A percentile compares a stretch with the other conserved stretches of the same genome.
These are phyloP conservation scores for Lampris incognitus DNA, from an alignment of 2,113 vertebrate genomes.

Conservation along the genomic window DNA sequence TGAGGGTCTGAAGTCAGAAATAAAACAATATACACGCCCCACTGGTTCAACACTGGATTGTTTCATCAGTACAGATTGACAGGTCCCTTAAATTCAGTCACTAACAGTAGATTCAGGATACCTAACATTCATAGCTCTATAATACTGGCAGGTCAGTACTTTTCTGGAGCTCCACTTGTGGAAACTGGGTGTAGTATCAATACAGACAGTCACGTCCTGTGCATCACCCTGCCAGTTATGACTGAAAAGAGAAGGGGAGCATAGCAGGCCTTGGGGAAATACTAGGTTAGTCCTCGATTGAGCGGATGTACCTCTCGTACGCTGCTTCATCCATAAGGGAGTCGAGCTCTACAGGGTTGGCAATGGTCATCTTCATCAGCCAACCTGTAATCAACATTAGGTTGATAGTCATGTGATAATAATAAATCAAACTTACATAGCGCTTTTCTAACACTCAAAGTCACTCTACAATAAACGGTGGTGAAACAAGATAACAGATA, in stretches of 20 bases:
- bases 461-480: no score
- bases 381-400: constrained; percentile 83
- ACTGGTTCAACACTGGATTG: constrained; percentile 1
- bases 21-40: neutral
- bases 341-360: constrained; percentile 91
- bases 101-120: constrained; percentile 51
- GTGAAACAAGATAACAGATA: no score
- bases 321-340: constrained; percentile 92
- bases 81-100: constrained; percentile 46
- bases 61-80: constrained; percentile 38
- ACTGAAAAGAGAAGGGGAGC: constrained; percentile 32
- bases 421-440: no score
- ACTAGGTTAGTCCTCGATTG: constrained; percentile 89
- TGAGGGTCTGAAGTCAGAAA: constrained; percentile 38
- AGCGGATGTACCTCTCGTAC: constrained; percentile 94
- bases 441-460: no score
- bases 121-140: constrained; percentile 63
- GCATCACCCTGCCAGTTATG: constrained; percentile 35
- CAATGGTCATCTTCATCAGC: constrained; percentile 97
- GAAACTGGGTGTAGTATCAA: constrained; percentile 42
- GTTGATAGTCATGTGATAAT: neutral
- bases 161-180: constrained; percentile 24
- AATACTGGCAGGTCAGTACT: constrained; percentile 45
- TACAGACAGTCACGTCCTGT: constrained; percentile 40
- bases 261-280: constrained; percentile 13